Base-by-base conservation (phyloP, 1,140 invertebrate genomes). In the Sycobia sp. region DNA sequence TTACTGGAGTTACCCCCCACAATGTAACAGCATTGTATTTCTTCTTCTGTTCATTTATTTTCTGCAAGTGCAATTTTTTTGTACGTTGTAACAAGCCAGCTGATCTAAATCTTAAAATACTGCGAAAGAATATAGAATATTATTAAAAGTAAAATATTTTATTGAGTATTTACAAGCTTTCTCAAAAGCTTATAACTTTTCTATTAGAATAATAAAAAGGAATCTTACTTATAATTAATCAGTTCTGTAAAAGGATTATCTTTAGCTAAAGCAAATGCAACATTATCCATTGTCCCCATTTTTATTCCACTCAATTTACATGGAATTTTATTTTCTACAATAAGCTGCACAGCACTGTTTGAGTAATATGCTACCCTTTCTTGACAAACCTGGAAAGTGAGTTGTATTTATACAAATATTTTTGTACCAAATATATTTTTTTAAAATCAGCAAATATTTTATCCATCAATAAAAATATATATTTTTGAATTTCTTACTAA, bases 181-280 rank as follows among this genome's bases (percentile, higher is more conserved):
- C 9, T 36, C 34, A 13, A 13, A 10, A 9, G n/a, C n/a, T 36
- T 16, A 16, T 18, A 16, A 16, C 11, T 3, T n/a, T 8, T 41
- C 11, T 43, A 5, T n/a, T 18, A 20, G 3, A n/a, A 29, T 11
- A 34, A 32, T 16, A 20, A 50, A 16, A 9, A 10, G 11, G 13
- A 46, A 22, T 20, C 50, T 62, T 51, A 57, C 61, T 57, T 51
- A 38, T 63, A 57, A 20, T 51, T 63, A 27, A 63, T 39, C 9
- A 57, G 41, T 1, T 43, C 38, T 3, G 61, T 57, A 25, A 57
- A 57, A 18, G 36, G 46, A n/a, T 51, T 63, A 13, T 50, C 11
- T 50, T 63, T 63, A 0, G 54, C 20, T 5, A 63, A 44, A 13
- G 54, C 38, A 2, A 63, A 51, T 9, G 53, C 44, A 11, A 63